Evolutionary conservation across 2,888 invertebrate species (phyloP).

Genomic region (Agonum fuliginosum): DNA sequence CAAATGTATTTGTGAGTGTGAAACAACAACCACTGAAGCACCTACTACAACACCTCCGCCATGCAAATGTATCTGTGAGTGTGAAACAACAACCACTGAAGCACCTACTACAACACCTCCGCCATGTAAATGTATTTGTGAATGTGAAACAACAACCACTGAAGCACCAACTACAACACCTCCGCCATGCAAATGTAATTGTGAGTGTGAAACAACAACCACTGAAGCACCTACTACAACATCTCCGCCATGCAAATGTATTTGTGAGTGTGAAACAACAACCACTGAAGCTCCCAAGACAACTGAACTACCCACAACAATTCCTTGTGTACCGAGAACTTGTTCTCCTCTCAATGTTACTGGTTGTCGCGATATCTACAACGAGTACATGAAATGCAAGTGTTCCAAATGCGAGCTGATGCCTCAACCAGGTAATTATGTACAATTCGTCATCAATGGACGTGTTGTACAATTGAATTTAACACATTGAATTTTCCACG

Average conservation of each 20-base stretch:
- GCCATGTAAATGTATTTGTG: background rate
- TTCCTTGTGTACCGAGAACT: background rate
- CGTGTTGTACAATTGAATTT: too few relatives aligned
- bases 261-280: background rate
- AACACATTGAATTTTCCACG: too few relatives aligned
- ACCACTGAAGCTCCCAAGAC: background rate
- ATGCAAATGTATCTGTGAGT: too few relatives aligned
- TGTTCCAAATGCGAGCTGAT: slow-evolving; percentile 4
- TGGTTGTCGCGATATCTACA: slow-evolving; percentile 40
- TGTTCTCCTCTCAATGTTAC: slow-evolving; percentile 8
- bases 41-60: background rate
- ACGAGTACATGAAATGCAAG: slow-evolving; percentile 37
- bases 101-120: background rate
- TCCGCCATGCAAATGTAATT: background rate
- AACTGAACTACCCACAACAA: background rate
- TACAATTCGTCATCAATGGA: too few relatives aligned
- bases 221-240: background rate
- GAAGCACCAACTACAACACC: slow-evolving; percentile 10
- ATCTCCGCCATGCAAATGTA: background rate
- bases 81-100: background rate
- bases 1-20: background rate
- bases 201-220: background rate
- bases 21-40: background rate
- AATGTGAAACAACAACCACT: slow-evolving; percentile 16
- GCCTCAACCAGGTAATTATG: slow-evolving; percentile 29